Percentiles rank a stretch among this genome's conserved stretches.
Evolutionary conservation across 2,888 invertebrate species (phyloP).

Genomic region (Andrena fulva): DNA sequence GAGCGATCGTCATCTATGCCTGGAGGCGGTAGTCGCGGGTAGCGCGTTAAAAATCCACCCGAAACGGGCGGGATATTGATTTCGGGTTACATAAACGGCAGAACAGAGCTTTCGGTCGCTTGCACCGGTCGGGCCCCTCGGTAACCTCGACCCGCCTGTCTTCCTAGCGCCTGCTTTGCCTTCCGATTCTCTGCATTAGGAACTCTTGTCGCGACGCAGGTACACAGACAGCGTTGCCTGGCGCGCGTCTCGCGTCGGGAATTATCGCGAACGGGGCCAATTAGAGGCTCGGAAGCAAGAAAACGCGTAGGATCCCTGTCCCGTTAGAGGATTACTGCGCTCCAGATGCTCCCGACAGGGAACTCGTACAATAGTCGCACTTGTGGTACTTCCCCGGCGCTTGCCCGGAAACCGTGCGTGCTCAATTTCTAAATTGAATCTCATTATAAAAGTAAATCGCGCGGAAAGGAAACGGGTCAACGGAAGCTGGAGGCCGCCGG

Average conservation of each 20-base stretch:
- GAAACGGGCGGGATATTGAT: slow-evolving; percentile 51
- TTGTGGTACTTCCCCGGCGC: slow-evolving; percentile 77
- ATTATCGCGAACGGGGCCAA: slow-evolving; percentile 40
- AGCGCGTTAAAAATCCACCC: background rate
- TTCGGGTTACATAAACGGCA: slow-evolving; percentile 53
- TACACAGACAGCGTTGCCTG: too few relatives aligned
- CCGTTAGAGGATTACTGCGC: slow-evolving; percentile 58
- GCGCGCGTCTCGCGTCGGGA: background rate
- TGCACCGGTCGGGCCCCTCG: slow-evolving; percentile 4
- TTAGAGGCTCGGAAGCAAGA: slow-evolving; percentile 22
- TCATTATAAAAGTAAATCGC: slow-evolving; percentile 58
- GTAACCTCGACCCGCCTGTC: background rate
- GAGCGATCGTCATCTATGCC: background rate
- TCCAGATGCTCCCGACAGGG: slow-evolving; percentile 64
- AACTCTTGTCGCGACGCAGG: too few relatives aligned
- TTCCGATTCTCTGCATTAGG: background rate
- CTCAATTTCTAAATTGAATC: slow-evolving; percentile 67
- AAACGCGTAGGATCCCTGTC: slow-evolving; percentile 30
- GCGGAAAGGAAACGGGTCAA: slow-evolving; percentile 44
- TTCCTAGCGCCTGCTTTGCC: background rate
- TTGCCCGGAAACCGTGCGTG: slow-evolving; percentile 53
- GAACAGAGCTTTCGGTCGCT: slow-evolving; percentile 24
- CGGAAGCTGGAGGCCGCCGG: slow-evolving; percentile 14
- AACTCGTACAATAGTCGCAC: slow-evolving; percentile 80
- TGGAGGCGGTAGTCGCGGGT: background rate